These are phyloP conservation scores for Gymnoscelis rufifasciata DNA, from an alignment of 2,888 invertebrate genomes.

Conservation along the genomic window DNA sequence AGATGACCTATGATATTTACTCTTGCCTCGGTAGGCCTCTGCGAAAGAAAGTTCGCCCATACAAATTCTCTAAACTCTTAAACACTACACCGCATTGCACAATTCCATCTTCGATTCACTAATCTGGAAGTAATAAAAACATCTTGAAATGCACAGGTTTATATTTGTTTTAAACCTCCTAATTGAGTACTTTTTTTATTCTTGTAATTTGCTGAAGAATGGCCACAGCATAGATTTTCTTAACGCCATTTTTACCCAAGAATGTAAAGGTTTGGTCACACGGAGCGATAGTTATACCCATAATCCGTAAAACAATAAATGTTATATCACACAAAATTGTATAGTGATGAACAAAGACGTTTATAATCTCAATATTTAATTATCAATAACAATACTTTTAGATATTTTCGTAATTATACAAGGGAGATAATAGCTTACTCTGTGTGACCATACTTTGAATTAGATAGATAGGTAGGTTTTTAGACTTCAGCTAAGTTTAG, in stretches of 20 bases:
- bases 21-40: slow-evolving; percentile 12
- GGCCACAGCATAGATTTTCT: slow-evolving; percentile 13
- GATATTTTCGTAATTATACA: too few species aligned
- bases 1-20: slow-evolving; percentile 2
- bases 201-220: slow-evolving; percentile 22
- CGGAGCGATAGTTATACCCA: neutral
- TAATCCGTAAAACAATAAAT: too few species aligned
- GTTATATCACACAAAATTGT: too few species aligned
- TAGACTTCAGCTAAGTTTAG: slow-evolving; percentile 40
- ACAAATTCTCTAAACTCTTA: slow-evolving; percentile 18
- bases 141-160: slow-evolving; percentile 10
- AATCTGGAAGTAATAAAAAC: slow-evolving; percentile 10
- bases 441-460: neutral
- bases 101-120: slow-evolving; percentile 38
- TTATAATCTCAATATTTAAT: too few species aligned
- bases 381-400: too few species aligned
- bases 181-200: slow-evolving; percentile 9
- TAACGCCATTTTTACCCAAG: slow-evolving; percentile 19
- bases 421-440: too few species aligned
- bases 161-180: slow-evolving; percentile 5
- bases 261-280: slow-evolving; percentile 14
- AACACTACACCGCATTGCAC: slow-evolving; percentile 60
- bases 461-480: slow-evolving; percentile 17
- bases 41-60: slow-evolving; percentile 52
- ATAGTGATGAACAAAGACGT: too few species aligned